A percentile compares a stretch with the other conserved stretches of the same genome.
Conservation (phyloP, 2,888 invertebrate genomes). For the Drosophila rellima region DNA sequence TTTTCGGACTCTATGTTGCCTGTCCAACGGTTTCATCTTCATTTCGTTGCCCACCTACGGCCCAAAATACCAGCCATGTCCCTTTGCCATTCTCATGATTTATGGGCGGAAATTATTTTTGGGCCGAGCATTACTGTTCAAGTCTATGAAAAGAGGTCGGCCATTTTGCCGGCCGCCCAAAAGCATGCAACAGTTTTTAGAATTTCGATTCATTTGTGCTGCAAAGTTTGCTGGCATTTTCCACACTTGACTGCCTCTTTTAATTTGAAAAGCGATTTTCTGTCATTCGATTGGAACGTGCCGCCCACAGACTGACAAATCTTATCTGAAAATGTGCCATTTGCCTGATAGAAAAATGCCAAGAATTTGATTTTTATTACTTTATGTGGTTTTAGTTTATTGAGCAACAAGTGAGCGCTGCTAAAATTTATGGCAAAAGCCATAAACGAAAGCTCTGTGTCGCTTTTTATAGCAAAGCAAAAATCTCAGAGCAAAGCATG, state of each 20-base stretch:
- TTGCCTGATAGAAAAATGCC: conserved; percentile 18
- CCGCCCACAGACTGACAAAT: conserved; percentile 51
- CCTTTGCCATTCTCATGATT: conserved; percentile 75
- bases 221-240: conserved; percentile 55
- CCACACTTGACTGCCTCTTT: conserved; percentile 64
- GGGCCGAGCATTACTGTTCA: conserved; percentile 24
- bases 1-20: conserved; percentile 42
- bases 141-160: conserved; percentile 17
- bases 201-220: conserved; percentile 57
- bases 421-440: conserved; percentile 22
- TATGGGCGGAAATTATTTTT: conserved; percentile 79
- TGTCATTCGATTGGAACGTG: conserved; percentile 35
- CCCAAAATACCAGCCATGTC: conserved; percentile 28
- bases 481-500: neutral
- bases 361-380: neutral
- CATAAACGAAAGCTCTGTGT: conserved; percentile 25
- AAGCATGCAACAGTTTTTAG: conserved; percentile 74
- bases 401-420: conserved; percentile 55
- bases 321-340: conserved; percentile 33
- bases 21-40: conserved; percentile 75
- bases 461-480: conserved; percentile 36
- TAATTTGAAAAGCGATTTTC: conserved; percentile 72
- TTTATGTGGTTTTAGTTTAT: neutral
- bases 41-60: conserved; percentile 50
- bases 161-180: conserved; percentile 34